Evolutionary conservation across 1,140 invertebrate genomes (phyloP).

Genomic region (Bombus huntii): DNA sequence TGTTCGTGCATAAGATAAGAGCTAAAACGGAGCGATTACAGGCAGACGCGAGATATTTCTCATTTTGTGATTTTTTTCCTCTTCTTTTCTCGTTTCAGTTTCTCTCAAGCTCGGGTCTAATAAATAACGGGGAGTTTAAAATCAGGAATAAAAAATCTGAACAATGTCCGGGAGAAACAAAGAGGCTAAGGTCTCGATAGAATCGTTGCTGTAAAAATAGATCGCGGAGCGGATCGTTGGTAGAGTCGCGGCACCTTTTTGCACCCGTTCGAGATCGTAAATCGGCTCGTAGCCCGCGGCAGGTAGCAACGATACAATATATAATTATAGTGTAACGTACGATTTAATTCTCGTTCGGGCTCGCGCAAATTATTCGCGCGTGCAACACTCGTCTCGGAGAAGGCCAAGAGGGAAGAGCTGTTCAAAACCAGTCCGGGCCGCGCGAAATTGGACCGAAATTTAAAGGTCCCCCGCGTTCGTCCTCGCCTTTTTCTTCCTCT

Average conservation of each 20-base stretch:
- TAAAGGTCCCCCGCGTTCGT: conserved; percentile 48
- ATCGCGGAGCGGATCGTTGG: background rate
- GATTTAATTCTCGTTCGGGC: conserved; percentile 54
- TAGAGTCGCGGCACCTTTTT: background rate
- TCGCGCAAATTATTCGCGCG: conserved; percentile 47
- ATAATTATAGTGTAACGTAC: conserved; percentile 55
- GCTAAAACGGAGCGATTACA: background rate
- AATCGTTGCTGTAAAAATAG: conserved; percentile 36
- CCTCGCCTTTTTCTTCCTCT: background rate
- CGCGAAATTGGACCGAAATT: conserved; percentile 51
- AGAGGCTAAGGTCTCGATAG: conserved; percentile 15
- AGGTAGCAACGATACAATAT: conserved; percentile 49
- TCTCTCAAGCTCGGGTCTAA: background rate
- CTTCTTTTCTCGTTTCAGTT: background rate
- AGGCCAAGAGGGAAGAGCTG: background rate
- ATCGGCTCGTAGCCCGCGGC: conserved; percentile 6
- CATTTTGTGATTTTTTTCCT: background rate
- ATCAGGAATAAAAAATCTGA: background rate
- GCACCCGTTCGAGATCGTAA: background rate
- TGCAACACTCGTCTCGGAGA: conserved; percentile 19
- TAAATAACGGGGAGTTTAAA: background rate
- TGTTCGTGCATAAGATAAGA: background rate
- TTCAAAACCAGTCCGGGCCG: background rate
- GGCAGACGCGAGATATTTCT: background rate
- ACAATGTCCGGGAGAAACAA: background rate